A percentile compares a stretch with the other conserved stretches of the same genome.
Conservation (phyloP, 2,888 invertebrate genomes). For the Nomada flava region DNA sequence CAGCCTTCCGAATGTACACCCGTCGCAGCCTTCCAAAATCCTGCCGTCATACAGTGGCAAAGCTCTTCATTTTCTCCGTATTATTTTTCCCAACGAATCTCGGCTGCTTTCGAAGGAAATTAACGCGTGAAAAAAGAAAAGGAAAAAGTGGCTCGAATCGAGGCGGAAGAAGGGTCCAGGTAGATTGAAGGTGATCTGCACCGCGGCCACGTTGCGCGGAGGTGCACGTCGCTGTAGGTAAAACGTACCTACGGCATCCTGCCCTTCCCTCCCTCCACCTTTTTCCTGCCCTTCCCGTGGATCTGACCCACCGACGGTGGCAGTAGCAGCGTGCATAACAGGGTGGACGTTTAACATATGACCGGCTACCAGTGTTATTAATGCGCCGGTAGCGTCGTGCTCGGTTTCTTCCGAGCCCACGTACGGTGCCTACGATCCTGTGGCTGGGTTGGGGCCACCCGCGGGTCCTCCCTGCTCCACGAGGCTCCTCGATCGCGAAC, state of each 20-base stretch:
- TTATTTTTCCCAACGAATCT: too few species aligned
- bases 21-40: too few species aligned
- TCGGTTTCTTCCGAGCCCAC: slow-evolving; percentile 76
- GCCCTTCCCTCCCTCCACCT: slow-evolving; percentile 37
- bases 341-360: slow-evolving; percentile 84
- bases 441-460: slow-evolving; percentile 75
- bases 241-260: slow-evolving; percentile 54
- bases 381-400: slow-evolving; percentile 81
- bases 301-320: slow-evolving; percentile 64
- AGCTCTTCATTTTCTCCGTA: too few species aligned
- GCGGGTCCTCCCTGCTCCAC: slow-evolving; percentile 71
- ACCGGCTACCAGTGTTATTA: slow-evolving; percentile 84
- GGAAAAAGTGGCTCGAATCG: not conserved
- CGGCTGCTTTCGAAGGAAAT: too few species aligned
- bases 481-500: slow-evolving; percentile 57
- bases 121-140: not conserved
- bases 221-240: slow-evolving; percentile 76
- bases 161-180: slow-evolving; percentile 38
- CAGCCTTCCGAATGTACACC: too few species aligned
- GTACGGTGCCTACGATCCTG: slow-evolving; percentile 70
- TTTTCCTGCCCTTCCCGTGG: slow-evolving; percentile 54
- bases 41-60: too few species aligned
- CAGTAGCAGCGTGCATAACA: slow-evolving; percentile 70
- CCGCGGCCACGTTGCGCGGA: slow-evolving; percentile 57
- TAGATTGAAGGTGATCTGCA: slow-evolving; percentile 57